Base-by-base conservation (phyloP, 2,888 invertebrate species). In the Allophyes oxyacanthae region DNA sequence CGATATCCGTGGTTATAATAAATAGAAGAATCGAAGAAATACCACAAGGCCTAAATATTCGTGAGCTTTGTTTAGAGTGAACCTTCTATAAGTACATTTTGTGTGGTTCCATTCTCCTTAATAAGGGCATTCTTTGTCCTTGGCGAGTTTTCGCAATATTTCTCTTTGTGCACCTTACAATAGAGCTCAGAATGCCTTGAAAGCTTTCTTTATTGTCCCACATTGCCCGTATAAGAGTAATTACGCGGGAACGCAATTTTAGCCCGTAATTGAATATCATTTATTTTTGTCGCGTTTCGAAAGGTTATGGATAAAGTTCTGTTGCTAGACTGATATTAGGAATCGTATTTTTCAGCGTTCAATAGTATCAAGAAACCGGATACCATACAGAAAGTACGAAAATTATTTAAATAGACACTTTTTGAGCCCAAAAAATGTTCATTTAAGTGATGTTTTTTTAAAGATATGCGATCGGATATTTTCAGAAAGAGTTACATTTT, bases 211-310 rank as follows among this genome's bases (percentile, higher is more conserved):
- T 42, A 65, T 64, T 61, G 60, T 66, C 37, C 20, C 53, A 43
- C 44, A 69, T 55, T 57, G 52, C 58, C 59, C 20, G 44, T 48
- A 42, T 41, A 54, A 56, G 50, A 69, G 63, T 69, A 69, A 75
- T 75, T 69, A 75, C 66, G 44, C 10, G 26, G 43, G 26, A 10
- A 46, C 69, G 56, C 69, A 61, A 75, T 72, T 75, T 72, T 69
- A 55, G 59, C 25, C 32, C 51, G 6, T 66, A 75, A 75, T 74
- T 72, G 65, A 61, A 65, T 72, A 75, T 64, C 58, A 63, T 69
- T 69, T 72, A 72, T 74, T 63, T 72, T 72, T 59, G 51, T 54
- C 58, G 42, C 59, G 48, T 44, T 58, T 64, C 30, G 26, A 52
- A 69, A 60, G 53, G 52, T 38, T 43, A 28, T 26, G 11, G 33